Evolutionary conservation across 1,140 invertebrate genomes (phyloP), one percentile per base, ranked within the genome.

Genomic region (Aphelenchoides fujianensis): DNA sequence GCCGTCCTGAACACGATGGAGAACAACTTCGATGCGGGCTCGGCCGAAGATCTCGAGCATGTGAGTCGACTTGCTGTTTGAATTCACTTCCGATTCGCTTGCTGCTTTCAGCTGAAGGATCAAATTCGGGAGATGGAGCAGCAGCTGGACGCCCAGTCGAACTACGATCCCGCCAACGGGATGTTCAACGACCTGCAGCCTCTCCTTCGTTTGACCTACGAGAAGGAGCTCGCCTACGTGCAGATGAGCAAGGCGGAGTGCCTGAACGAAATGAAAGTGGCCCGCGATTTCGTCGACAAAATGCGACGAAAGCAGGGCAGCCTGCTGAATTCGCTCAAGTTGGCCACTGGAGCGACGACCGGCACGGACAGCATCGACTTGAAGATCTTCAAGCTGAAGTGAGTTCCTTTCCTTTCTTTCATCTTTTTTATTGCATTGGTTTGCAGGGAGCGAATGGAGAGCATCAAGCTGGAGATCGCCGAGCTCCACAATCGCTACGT

Each of bases 361-460:
- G 78, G 78, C 0, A 84, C 81, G 16, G 81, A 83, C 55, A 74
- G 74, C 59, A 77, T 83, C 41, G 81, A 83, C 69, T 67, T 68
- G 7, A 80, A 80, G 61, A 83, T 83, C 34, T 83, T 83, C 64
- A 64, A 71, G 2, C 68, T 82, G 1, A 84, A 83, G 80, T 82
- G 54, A 68, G 75, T 72, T 28, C 2, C 32, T 28, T n/a, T 23
- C 27, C 23, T 69, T 35, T 19, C 32, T 30, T 76, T 73, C 0
- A 3, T 19, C 9, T 67, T 28, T 76, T 30, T 35, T 75, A n/a
- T n/a, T n/a, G n/a, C n/a, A n/a, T 79, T 3, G 35, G 28, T 36
- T 72, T 67, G 12, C 32, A 83, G 80, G 72, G 71, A 67, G 48
- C 70, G 82, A 61, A 83, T 84, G 82, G 82, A 83, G 71, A 77